Conservation (phyloP, 2,113 vertebrate genomes). For the Pogona vitticeps region DNA sequence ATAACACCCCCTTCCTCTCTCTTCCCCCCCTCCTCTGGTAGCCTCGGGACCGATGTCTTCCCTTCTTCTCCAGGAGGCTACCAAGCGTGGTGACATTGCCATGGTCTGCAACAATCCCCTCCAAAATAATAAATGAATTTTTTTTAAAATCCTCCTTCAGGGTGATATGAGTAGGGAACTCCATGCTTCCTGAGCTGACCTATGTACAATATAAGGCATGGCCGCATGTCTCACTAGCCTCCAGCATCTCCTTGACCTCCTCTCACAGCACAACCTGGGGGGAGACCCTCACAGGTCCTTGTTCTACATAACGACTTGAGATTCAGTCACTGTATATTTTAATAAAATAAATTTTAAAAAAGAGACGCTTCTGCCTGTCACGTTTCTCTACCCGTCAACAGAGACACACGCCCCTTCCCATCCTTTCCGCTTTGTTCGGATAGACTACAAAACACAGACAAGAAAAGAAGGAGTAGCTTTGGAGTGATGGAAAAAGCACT, state of each 20-base stretch:
- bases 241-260: slow-evolving; percentile 39
- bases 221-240: slow-evolving; percentile 65
- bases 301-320: slow-evolving; percentile 50
- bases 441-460: no score
- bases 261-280: slow-evolving; percentile 40
- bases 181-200: background rate
- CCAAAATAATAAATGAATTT: no score
- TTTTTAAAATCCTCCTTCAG: no score
- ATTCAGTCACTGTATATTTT: slow-evolving; percentile 74
- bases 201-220: slow-evolving; percentile 30
- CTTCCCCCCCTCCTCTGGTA: background rate
- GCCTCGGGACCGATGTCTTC: background rate
- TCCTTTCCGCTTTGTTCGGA: no score
- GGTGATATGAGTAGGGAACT: slow-evolving; percentile 35
- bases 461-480: no score
- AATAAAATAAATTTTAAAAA: slow-evolving; percentile 72
- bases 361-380: background rate
- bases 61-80: background rate
- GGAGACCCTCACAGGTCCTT: slow-evolving; percentile 33
- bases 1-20: background rate
- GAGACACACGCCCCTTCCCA: no score
- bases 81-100: background rate
- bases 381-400: background rate
- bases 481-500: no score
- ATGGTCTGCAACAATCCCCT: background rate